These are phyloP conservation scores for Anas platyrhynchos DNA, from an alignment of 2,113 vertebrate species.

Conservation along the genomic window DNA sequence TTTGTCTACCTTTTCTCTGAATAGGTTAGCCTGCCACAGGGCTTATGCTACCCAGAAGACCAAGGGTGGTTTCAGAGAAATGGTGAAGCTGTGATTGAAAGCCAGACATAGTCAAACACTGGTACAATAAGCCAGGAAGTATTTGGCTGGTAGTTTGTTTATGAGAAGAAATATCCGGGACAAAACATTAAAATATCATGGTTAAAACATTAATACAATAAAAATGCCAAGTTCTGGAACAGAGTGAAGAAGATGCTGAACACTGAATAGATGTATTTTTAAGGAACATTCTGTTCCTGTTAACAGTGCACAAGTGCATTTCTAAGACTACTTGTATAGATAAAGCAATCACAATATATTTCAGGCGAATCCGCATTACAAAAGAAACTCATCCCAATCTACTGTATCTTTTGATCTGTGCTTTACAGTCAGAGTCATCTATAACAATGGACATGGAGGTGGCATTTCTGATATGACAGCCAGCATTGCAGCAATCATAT, in stretches of 20 bases:
- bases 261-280: background rate
- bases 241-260: background rate
- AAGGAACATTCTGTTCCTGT: background rate
- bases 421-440: background rate
- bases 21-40: constrained; percentile 47
- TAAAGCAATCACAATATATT: background rate
- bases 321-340: background rate
- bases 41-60: constrained; percentile 39
- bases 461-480: background rate
- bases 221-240: background rate
- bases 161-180: background rate
- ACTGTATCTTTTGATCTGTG: constrained; percentile 2
- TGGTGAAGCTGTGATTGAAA: constrained; percentile 7
- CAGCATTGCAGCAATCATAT: background rate
- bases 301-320: background rate
- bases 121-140: constrained; percentile 15
- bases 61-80: constrained; percentile 20
- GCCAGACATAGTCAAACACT: background rate
- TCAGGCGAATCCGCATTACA: background rate
- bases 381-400: background rate
- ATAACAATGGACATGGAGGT: background rate
- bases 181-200: background rate
- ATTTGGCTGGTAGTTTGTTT: constrained; percentile 32
- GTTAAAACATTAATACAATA: background rate
- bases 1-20: constrained; percentile 31